Evolutionary conservation across 1,140 invertebrate genomes (phyloP), one percentile per base, ranked within the genome.

Genomic region (Heliconius hewitsoni): DNA sequence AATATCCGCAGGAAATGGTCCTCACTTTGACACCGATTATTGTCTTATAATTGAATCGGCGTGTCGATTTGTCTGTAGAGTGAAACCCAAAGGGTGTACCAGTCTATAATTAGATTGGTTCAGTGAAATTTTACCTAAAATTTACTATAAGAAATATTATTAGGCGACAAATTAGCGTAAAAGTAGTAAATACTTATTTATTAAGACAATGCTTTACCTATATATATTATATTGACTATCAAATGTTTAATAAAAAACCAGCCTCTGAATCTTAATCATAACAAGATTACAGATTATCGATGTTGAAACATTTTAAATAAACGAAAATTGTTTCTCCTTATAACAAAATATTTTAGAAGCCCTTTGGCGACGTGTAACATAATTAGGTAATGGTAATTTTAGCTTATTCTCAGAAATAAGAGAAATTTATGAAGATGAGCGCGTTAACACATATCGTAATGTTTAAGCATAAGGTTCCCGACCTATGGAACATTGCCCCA

Each of bases 1-100:
- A 87, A 91, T 91, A 92, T 94, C 93, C 93, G 93, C 81, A 90
- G 93, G 93, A 94, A 90, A 93, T 86, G 90, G 81, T 81, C 74
- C 81, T 84, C 76, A 79, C 79, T 76, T 82, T 86, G 87, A 88
- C 89, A 89, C 85, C 84, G 79, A 85, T 90, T 88, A 91, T 89
- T 90, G 87, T 88, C 86, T 79, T 87, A 87, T 93, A 92, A 94
- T 93, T 92, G 91, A 92, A 91, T 86, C 89, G 87, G 88, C 83
- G 88, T 90, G 91, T 86, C 87, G 87, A 91, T 94, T 91, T 90
- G 89, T 91, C 77, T 80, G 74, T 85, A 86, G 83, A 86, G 83
- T 84, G 46, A 37, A 75, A 71, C 70, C 39, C 39, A 66, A 76
- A 16, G 77, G 82, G 79, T 71, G 77, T 75, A 52, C 50, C 50